Percentiles rank a stretch among this genome's conserved stretches.
These are phyloP conservation scores for Alviniconcha strummeri DNA, from an alignment of 2,888 invertebrate genomes.

Conservation along the genomic window DNA sequence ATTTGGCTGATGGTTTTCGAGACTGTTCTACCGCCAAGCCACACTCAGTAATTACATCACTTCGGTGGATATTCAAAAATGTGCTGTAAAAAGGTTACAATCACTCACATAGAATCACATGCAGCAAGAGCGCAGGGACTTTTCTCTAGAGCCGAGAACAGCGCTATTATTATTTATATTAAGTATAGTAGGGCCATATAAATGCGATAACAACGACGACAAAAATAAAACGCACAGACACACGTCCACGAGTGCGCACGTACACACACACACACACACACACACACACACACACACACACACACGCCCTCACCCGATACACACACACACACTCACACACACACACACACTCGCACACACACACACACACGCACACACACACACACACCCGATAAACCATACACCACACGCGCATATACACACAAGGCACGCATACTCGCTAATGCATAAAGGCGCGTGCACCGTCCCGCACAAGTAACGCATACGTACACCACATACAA, in stretches of 20 bases:
- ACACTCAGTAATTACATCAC: no score
- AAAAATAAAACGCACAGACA: not conserved
- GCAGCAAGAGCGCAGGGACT: no score
- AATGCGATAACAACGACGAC: no score
- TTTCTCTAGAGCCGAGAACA: no score
- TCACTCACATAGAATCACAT: no score
- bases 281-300: constrained; percentile 15
- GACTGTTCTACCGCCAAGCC: no score
- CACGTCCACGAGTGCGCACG: not conserved
- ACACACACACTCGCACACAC: constrained; percentile 5
- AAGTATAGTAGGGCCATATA: no score
- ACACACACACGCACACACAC: constrained; percentile 14
- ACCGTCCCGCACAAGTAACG: not conserved
- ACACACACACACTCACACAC: not conserved
- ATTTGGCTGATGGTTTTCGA: no score
- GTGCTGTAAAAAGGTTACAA: no score
- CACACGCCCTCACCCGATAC: not conserved
- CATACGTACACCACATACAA: not conserved
- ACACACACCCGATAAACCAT: not conserved
- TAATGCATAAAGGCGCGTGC: not conserved
- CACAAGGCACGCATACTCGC: not conserved
- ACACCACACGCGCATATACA: constrained; percentile 6
- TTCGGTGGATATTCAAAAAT: no score
- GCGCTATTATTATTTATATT: no score
- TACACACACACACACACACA: constrained; percentile 16